These are phyloP conservation scores for Oophaga pumilio DNA, from an alignment of 2,113 vertebrate species.

Conservation along the genomic window DNA sequence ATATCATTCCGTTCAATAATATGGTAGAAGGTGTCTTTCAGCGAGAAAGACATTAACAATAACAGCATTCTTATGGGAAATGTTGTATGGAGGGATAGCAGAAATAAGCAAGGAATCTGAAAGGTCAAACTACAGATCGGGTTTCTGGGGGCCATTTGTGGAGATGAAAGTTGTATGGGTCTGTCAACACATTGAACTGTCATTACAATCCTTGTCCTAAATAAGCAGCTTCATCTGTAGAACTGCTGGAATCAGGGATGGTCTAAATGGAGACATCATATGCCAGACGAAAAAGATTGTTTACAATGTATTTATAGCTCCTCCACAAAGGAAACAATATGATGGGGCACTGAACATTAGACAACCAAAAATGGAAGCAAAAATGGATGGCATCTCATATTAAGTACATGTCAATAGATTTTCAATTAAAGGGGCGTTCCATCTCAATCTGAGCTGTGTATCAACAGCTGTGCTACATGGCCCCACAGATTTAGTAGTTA, in stretches of 20 bases:
- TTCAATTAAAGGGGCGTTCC: neutral
- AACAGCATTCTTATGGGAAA: slow-evolving; percentile 26
- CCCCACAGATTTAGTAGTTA: no score
- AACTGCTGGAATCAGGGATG: neutral
- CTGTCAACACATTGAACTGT: slow-evolving; percentile 38
- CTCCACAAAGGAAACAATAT: neutral
- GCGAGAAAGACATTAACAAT: slow-evolving; percentile 23
- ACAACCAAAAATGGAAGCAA: neutral
- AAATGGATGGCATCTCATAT: no score
- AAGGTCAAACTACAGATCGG: slow-evolving; percentile 45
- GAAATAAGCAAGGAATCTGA: slow-evolving; percentile 52
- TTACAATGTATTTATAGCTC: neutral
- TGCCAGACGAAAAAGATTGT: slow-evolving; percentile 17
- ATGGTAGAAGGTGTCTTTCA: neutral
- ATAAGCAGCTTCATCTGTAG: slow-evolving; percentile 30
- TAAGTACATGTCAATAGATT: no score
- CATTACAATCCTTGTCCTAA: slow-evolving; percentile 15
- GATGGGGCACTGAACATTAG: neutral
- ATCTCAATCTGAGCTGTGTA: no score
- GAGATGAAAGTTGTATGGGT: neutral
- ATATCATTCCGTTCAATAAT: neutral
- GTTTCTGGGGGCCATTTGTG: slow-evolving; percentile 34
- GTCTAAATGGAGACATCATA: slow-evolving; percentile 38
- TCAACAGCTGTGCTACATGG: no score
- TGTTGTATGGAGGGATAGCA: neutral